Conservation (phyloP, 2,113 vertebrate species). For the Gyps fulvus region DNA sequence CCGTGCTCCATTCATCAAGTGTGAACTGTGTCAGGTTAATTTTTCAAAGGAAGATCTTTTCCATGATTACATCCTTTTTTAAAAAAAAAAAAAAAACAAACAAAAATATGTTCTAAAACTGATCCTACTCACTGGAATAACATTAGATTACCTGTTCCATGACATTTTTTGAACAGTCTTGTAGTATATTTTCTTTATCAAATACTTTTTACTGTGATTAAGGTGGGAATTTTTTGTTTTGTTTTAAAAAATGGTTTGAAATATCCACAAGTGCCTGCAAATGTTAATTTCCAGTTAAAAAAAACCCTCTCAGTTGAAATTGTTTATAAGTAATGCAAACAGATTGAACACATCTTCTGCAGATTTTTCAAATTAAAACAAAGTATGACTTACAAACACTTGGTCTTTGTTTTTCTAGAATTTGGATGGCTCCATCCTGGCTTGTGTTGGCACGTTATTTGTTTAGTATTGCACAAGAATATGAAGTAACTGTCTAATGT, state of each 20-base stretch:
- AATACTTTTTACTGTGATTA: neutral
- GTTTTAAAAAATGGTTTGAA: neutral
- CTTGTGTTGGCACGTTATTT: neutral
- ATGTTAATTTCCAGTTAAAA: neutral
- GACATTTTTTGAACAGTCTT: neutral
- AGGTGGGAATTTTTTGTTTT: neutral
- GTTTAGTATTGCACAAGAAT: neutral
- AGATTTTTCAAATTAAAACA: slow-evolving; percentile 4
- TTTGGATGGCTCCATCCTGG: neutral
- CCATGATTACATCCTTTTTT: neutral
- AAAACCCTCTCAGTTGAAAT: neutral
- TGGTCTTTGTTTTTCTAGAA: neutral
- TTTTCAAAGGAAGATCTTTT: neutral
- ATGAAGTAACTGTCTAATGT: neutral
- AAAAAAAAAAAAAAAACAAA: no score
- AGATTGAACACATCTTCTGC: neutral
- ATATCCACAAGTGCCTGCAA: neutral
- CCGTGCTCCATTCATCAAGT: neutral
- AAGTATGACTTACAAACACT: neutral
- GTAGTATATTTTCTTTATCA: neutral
- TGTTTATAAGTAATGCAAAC: neutral
- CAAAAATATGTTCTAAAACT: neutral
- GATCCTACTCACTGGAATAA: neutral
- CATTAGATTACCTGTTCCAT: neutral
- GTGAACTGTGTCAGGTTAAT: neutral